phyloP scores from a whole-genome alignment of 1,140 invertebrate species.

The Ruditapes philippinarum region DNA sequence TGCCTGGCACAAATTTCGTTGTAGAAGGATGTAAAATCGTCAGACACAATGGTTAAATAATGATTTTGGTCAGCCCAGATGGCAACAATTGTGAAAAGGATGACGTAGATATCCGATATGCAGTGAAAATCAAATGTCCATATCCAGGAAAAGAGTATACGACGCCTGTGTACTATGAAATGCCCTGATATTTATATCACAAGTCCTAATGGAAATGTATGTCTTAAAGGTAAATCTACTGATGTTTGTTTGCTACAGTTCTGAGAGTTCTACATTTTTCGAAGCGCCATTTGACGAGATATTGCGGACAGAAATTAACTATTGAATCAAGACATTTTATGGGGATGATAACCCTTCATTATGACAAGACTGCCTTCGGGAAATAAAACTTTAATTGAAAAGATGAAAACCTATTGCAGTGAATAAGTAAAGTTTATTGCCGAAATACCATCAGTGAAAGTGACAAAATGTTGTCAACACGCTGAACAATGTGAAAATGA shows the following conservation, averaged over 20 bases:
- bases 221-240: constrained; percentile 9
- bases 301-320: neutral
- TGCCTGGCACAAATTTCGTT: neutral
- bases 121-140: constrained; percentile 68
- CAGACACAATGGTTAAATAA: neutral
- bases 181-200: constrained; percentile 52
- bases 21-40: constrained; percentile 56
- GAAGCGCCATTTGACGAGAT: neutral
- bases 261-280: constrained; percentile 38
- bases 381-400: neutral
- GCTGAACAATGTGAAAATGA: no score
- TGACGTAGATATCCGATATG: neutral
- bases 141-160: constrained; percentile 30
- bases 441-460: neutral
- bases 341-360: neutral
- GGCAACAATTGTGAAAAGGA: neutral
- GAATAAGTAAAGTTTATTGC: neutral
- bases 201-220: constrained; percentile 56
- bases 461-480: no score
- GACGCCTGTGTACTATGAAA: constrained; percentile 32
- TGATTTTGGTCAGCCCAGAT: constrained; percentile 32
- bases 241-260: constrained; percentile 36
- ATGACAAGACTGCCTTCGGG: neutral
- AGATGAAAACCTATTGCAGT: neutral
- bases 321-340: constrained; percentile 27